Evolutionary conservation across 2,888 invertebrate species (phyloP), one percentile per base, ranked within the genome.

Genomic region (Disparrhopalites patrizii): DNA sequence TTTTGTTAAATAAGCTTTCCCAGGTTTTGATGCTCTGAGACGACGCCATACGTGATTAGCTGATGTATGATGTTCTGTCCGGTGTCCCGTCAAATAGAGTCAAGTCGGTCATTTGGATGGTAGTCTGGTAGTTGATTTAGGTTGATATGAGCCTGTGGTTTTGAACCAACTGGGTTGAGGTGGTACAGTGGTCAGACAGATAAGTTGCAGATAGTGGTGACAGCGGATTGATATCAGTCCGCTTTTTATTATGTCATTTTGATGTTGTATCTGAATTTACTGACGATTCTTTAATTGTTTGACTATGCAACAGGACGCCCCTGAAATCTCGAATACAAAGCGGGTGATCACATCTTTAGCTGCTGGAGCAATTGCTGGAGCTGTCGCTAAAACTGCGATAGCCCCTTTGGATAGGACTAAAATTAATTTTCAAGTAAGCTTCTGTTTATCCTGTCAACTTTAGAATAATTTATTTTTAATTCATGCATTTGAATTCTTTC

Each of bases 401-500:
- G 99, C 99, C 1, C 99, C 99, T 0, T 82, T 99, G 62, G 99
- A 99, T 82, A 84, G 99, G 69, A 92, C 97, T 70, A 99, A 99
- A 84, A 99, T 99, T 75, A 95, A 94, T 82, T 99, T 99, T 80
- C 98, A 99, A 85, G 89, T 88, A 77, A 86, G 31, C 43, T n/a
- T 38, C 23, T 57, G 33, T 5, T 30, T n/a, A n/a, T n/a, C n/a
- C n/a, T n/a, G n/a, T n/a, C n/a, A n/a, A n/a, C n/a, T n/a, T n/a
- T n/a, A n/a, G n/a, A n/a, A n/a, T n/a, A n/a, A n/a, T n/a, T n/a
- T n/a, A n/a, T n/a, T n/a, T n/a, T n/a, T n/a, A n/a, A n/a, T n/a
- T n/a, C n/a, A n/a, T n/a, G n/a, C n/a, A n/a, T n/a, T n/a, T n/a
- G n/a, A n/a, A n/a, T n/a, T n/a, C n/a, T n/a, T n/a, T n/a, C n/a